Base-by-base conservation (phyloP, 2,797 vertebrate species). In the Stomatorhinus walkeri region DNA sequence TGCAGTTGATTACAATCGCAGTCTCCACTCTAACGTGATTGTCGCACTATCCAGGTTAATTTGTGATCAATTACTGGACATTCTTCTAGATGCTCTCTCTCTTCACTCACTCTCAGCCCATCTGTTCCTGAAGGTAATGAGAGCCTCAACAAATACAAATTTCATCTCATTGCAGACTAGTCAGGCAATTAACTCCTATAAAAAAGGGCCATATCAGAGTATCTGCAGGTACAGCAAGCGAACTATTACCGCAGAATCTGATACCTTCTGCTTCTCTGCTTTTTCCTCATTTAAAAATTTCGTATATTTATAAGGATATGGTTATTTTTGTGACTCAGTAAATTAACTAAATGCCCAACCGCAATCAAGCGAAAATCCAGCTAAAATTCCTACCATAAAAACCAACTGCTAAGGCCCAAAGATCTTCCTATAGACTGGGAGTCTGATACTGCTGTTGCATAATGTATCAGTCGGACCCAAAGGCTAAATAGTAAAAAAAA, bases 121-220 rank as follows among this genome's bases (percentile, higher is more conserved):
- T 46, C 76, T 81, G 40, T 40, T 22, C 76, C 76, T 72, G 68
- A 72, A 72, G 76, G 76, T 81, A 81, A 81, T 81, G 36, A 79
- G 72, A 81, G 76, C 36, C 36, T 19, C 36, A 79, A 4, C 3
- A 19, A 46, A 46, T 40, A 81, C 16, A 81, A 81, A 46, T 81
- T 19, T 46, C 36, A 81, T 81, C 40, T 81, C 19, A 81, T 81
- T 43, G 32, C 40, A 81, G 36, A n/a, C 76, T 81, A 46, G 76
- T 81, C 40, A 81, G 36, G 76, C 76, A 81, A 81, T 81, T 81
- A 81, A 4, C 76, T 46, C 6, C 22, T 9, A 85, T 85, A 48
- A 85, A 16, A 85, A 24, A 2, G 19, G n/a, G 22, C 81, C 22
- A 9, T 7, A 24, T 85, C 81, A 28, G 46, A 49, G 48, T 22